Evolutionary conservation across 2,113 vertebrate genomes (phyloP), one percentile per base, ranked within the genome.

Genomic region (Pterophyllum scalare): DNA sequence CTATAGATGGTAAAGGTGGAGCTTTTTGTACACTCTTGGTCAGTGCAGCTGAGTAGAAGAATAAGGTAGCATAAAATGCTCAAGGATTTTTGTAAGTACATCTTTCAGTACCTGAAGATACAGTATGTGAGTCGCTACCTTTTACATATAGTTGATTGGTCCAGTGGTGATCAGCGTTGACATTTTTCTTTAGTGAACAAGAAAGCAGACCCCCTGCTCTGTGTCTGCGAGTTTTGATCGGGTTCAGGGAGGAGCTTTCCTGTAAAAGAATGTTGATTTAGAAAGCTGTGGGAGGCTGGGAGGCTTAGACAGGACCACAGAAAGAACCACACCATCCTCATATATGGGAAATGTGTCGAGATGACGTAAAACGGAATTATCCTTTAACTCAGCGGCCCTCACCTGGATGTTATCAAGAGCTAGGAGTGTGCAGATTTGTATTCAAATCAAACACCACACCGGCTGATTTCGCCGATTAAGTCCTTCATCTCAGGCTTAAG

Each of bases 381-480:
- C 65, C 17, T 52, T 70, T 70, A 52, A 70, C 24, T 20, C 65
- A 31, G 7, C 20, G 11, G 49, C 17, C 46, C 67, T 5, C 26
- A 72, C 46, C 26, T 72, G 67, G 46, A 72, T 72, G 67, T 72
- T 52, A 52, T 72, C 26, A 75, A 38, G 26, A 78, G 28, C 3
- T 8, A 17, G 31, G n/a, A 46, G 78, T 12, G 22, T 59, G 62
- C 31, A 65, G 7, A 76, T 85, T 82, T 87, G 22, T 67, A 40
- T 85, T 77, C 61, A 33, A 84, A 33, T 75, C 60, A 76, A 75
- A 72, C 62, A 79, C 35, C 14, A 65, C 35, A 57, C 9, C 65
- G 64, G 65, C 59, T 83, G 77, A 90, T 82, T 84, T 84, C 46
- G 54, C 77, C 85, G 87, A 92, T 88, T 75, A 83, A 54, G 56